Base-by-base conservation (phyloP, 2,888 invertebrate species). In the Phasia obesa region DNA sequence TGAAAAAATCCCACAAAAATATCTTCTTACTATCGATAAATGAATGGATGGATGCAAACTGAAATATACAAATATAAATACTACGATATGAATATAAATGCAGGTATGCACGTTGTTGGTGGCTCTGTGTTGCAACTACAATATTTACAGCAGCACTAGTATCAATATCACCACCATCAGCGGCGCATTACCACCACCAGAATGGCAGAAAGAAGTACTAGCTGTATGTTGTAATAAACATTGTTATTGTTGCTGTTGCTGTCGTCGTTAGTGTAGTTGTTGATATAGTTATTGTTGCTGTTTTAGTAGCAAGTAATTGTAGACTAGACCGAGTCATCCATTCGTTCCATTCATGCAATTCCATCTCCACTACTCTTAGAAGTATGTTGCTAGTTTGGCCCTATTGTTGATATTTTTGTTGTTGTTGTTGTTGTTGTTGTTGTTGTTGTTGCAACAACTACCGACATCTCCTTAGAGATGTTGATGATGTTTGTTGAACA, bases 1-100 rank as follows among this genome's bases (percentile, higher is more conserved):
- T 85, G 85, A 80, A 84, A 84, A 84, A 84, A 84, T 85, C 85
- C 84, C 84, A 74, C 85, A 84, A 84, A 83, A 79, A 83, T 83
- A 83, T 83, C 71, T 83, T 79, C 79, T 82, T 80, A 82, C 84
- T 82, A 84, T 82, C 84, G 81, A 84, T 85, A 83, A 84, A 84
- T 82, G 60, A 65, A 84, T 82, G 75, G 75, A 83, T 76, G 76
- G 59, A 79, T 60, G 65, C 62, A 75, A 77, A 84, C 73, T 77
- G 80, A 60, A 51, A 35, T n/a, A n/a, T 35, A 38, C 31, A 67
- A 35, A 35, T 51, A 51, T 64, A 17, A 19, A 31, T 42, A 42
- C 51, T 15, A 31, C 11, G 35, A 11, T 67, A 65, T 65, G 38
- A 53, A 44, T 62, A 31, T 35, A 55, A 55, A 25, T 57, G 27